A percentile compares a stretch with the other conserved stretches of the same genome.
phyloP scores from a whole-genome alignment of 1,140 invertebrate genomes.

The Hycleus cichorii region DNA sequence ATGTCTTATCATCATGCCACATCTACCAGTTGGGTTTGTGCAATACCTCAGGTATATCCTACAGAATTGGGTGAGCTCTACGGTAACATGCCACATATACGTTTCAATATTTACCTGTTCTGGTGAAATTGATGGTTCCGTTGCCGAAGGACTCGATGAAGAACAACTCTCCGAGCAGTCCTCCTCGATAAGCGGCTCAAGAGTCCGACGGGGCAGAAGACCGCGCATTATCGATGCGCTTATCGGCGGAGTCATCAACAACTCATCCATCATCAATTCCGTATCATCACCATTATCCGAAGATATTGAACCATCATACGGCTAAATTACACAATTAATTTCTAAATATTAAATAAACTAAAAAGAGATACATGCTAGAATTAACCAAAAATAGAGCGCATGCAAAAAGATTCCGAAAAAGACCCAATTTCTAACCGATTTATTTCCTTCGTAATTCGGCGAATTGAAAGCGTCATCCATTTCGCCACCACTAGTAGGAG shows the following conservation, averaged over 20 bases:
- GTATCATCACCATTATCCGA: slow-evolving; percentile 59
- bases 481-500: slow-evolving; percentile 72
- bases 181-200: slow-evolving; percentile 62
- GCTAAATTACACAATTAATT: slow-evolving; percentile 16
- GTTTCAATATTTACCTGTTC: slow-evolving; percentile 48
- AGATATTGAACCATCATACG: slow-evolving; percentile 47
- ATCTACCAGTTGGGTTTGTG: too few species aligned
- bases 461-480: slow-evolving; percentile 60
- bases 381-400: neutral
- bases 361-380: neutral
- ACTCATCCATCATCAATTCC: slow-evolving; percentile 64
- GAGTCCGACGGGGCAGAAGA: slow-evolving; percentile 54
- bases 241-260: slow-evolving; percentile 60
- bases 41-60: neutral
- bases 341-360: neutral
- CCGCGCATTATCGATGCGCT: slow-evolving; percentile 57
- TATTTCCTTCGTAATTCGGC: slow-evolving; percentile 55
- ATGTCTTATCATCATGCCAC: too few species aligned
- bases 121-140: slow-evolving; percentile 44
- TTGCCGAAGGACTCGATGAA: slow-evolving; percentile 41
- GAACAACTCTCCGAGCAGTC: slow-evolving; percentile 49
- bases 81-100: neutral
- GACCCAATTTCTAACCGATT: slow-evolving; percentile 47
- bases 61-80: too few species aligned
- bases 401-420: neutral